Conservation (phyloP, 2,888 invertebrate species). For the Nyleta sp. region DNA sequence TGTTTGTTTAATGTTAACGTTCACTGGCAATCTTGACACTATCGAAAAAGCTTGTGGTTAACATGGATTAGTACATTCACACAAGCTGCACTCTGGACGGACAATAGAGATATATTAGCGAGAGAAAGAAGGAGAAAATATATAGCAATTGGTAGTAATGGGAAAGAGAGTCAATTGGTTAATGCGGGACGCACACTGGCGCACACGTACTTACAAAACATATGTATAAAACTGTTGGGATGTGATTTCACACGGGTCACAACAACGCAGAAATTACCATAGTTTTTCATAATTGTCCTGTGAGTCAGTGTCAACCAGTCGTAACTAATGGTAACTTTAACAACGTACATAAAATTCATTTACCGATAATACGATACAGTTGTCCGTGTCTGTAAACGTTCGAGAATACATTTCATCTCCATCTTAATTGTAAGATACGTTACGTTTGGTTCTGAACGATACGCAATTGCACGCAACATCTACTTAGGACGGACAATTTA, state of each 20-base stretch:
- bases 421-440: slow-evolving; percentile 42
- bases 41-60: slow-evolving; percentile 65
- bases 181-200: slow-evolving; percentile 81
- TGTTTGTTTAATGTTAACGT: slow-evolving; percentile 6
- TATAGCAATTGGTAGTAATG: slow-evolving; percentile 69
- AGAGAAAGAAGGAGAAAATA: slow-evolving; percentile 70
- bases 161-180: slow-evolving; percentile 67
- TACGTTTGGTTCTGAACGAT: slow-evolving; percentile 64
- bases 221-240: slow-evolving; percentile 83
- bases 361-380: slow-evolving; percentile 18
- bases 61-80: slow-evolving; percentile 75
- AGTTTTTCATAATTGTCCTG: slow-evolving; percentile 46
- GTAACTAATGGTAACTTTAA: slow-evolving; percentile 31
- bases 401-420: slow-evolving; percentile 3
- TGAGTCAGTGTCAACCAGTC: slow-evolving; percentile 45
- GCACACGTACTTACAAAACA: slow-evolving; percentile 82
- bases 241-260: slow-evolving; percentile 90
- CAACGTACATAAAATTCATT: slow-evolving; percentile 27
- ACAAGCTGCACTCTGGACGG: slow-evolving; percentile 80
- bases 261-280: slow-evolving; percentile 86
- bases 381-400: slow-evolving; percentile 29
- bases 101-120: slow-evolving; percentile 72
- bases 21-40: slow-evolving; percentile 49
- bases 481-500: slow-evolving; percentile 77
- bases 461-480: slow-evolving; percentile 76